phyloP scores from a whole-genome alignment of 2,888 invertebrate genomes.

The Dynastes tityus region DNA sequence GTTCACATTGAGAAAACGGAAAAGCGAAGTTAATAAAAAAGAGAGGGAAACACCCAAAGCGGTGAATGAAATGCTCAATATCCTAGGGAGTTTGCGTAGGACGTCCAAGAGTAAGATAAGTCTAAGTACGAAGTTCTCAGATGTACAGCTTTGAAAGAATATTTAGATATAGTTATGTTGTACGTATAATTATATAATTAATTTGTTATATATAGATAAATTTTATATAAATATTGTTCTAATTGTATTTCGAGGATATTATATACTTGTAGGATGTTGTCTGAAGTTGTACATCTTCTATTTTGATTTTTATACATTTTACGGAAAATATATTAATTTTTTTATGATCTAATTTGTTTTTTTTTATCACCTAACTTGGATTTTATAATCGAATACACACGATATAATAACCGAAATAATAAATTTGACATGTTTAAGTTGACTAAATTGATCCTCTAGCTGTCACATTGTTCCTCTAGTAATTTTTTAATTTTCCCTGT shows the following conservation, averaged over 20 bases:
- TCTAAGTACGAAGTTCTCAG: slow-evolving; percentile 59
- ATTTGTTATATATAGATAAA: slow-evolving; percentile 7
- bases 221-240: slow-evolving; percentile 21
- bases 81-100: slow-evolving; percentile 76
- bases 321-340: slow-evolving; percentile 4
- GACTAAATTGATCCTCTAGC: too few species aligned
- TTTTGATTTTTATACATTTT: slow-evolving; percentile 4
- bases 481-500: too few species aligned
- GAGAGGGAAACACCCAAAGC: slow-evolving; percentile 77
- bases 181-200: slow-evolving; percentile 21
- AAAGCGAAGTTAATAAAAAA: slow-evolving; percentile 72
- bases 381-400: too few species aligned
- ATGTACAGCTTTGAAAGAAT: slow-evolving; percentile 57
- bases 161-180: slow-evolving; percentile 28
- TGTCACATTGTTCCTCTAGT: too few species aligned
- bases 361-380: not conserved
- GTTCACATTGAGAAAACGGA: slow-evolving; percentile 80
- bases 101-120: slow-evolving; percentile 71
- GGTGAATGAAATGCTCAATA: slow-evolving; percentile 80
- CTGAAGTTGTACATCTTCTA: not conserved
- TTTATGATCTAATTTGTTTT: not conserved
- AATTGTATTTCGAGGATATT: slow-evolving; percentile 6
- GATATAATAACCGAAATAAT: too few species aligned
- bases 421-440: too few species aligned
- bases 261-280: slow-evolving; percentile 4